Evolutionary conservation across 37 sponge, comb jelly and placozoan species (phyloP).

Genomic region (Cladorhizidae sp.): DNA sequence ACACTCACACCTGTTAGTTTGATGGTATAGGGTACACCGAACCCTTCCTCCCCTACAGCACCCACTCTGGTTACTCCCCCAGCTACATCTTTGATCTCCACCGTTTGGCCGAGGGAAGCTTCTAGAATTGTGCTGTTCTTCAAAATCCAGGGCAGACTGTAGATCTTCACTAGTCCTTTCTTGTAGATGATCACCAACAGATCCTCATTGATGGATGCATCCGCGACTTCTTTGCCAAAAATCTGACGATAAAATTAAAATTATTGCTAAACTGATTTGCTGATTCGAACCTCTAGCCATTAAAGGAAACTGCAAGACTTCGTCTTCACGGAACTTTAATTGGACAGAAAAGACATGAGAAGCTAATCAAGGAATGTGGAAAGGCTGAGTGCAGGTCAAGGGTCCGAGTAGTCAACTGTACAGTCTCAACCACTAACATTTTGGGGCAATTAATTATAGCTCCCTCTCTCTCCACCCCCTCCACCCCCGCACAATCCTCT

Average conservation of each 20-base stretch:
- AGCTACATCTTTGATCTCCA: background rate
- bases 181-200: constrained; percentile 40
- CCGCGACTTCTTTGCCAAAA: constrained; percentile 65
- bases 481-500: background rate
- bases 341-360: too few relatives aligned
- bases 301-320: too few relatives aligned
- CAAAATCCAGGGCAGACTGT: constrained; percentile 50
- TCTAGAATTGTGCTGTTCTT: constrained; percentile 29
- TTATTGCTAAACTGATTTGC: too few relatives aligned
- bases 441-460: too few relatives aligned
- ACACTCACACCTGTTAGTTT: constrained; percentile 44
- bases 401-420: too few relatives aligned
- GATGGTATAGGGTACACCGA: constrained; percentile 63
- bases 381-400: too few relatives aligned
- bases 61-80: background rate
- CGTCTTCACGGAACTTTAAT: too few relatives aligned
- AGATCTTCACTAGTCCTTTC: constrained; percentile 5
- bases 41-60: constrained; percentile 28
- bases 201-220: constrained; percentile 52
- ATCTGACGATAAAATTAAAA: constrained; percentile 31
- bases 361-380: too few relatives aligned
- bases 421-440: too few relatives aligned
- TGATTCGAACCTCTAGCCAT: too few relatives aligned
- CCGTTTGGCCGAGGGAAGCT: constrained; percentile 20
- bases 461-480: background rate